These are phyloP conservation scores for Stomorhina lunata DNA, from an alignment of 2,888 invertebrate genomes.

Conservation along the genomic window DNA sequence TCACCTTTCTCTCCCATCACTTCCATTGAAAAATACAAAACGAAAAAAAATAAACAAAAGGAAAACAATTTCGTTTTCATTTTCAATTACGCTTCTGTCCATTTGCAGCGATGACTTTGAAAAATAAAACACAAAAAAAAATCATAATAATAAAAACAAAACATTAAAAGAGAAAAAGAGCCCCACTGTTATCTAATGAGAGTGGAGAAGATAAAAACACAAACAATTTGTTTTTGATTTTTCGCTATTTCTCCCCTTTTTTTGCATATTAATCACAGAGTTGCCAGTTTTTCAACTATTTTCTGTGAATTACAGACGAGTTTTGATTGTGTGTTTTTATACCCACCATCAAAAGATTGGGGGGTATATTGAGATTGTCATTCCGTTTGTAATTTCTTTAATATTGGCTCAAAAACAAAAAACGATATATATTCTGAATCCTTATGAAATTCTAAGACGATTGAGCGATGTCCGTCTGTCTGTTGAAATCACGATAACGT, in stretches of 20 bases:
- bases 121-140: slow-evolving; percentile 15
- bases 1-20: slow-evolving; percentile 60
- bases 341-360: background rate
- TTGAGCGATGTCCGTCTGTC: too few relatives aligned
- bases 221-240: background rate
- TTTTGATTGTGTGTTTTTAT: background rate
- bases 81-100: slow-evolving; percentile 47
- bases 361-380: background rate
- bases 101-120: slow-evolving; percentile 31
- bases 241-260: background rate
- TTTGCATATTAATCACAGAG: background rate
- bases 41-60: background rate
- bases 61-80: slow-evolving; percentile 57
- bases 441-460: too few relatives aligned
- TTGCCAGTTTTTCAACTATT: background rate
- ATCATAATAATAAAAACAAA: background rate
- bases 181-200: background rate
- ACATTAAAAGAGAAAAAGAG: background rate
- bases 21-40: slow-evolving; percentile 31
- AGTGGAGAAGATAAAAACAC: background rate
- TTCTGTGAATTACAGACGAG: background rate
- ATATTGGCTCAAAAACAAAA: too few relatives aligned
- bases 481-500: too few relatives aligned
- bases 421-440: too few relatives aligned
- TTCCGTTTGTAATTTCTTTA: too few relatives aligned